Base-by-base conservation (phyloP, 2,113 vertebrate species). In the Illadopsis cleaveri region DNA sequence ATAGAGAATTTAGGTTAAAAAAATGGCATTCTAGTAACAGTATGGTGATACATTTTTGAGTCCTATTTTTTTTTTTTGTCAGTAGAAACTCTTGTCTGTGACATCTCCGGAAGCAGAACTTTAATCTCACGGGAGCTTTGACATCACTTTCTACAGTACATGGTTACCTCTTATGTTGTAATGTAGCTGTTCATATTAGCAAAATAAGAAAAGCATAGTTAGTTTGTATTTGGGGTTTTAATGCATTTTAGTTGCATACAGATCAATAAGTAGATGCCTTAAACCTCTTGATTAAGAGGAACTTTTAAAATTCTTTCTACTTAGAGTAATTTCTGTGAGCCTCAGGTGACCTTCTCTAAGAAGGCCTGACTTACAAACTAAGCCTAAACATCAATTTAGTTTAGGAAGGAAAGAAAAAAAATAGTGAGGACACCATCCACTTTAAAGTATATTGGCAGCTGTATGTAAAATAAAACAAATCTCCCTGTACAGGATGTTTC, bases 401-500 rank as follows among this genome's bases (percentile, higher is more conserved):
- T 72, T 84, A 65, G 47, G 53, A 89, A 72, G 33, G 64, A 71
- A 69, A 71, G 8, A 65, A 79, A 44, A 66, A 73, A 82, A 48
- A 7, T 20, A 23, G 6, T 9, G 68, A 94, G 53, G 37, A 83
- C 42, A 69, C 22, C 37, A 93, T 92, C 40, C 15, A 19, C 72
- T 89, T 94, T 86, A 92, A 96, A 93, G 57, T 42, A 75, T 45
- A 89, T 20, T 93, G 89, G 57, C 91, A 89, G 53, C 77, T 80
- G 56, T 70, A 66, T 10, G 45, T 81, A 78, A 94, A 95, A 73
- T 85, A 91, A 93, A 96, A 89, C 72, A 88, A 92, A 93, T 72
- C n/a, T 95, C 96, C 90, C 85, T 93, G 96, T 90, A 95, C 84
- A 93, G 86, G 90, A 86, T 92, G 83, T 96, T 86, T 92, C 93